Evolutionary conservation across 1,140 invertebrate species (phyloP).

Genomic region (Drosophila erecta): DNA sequence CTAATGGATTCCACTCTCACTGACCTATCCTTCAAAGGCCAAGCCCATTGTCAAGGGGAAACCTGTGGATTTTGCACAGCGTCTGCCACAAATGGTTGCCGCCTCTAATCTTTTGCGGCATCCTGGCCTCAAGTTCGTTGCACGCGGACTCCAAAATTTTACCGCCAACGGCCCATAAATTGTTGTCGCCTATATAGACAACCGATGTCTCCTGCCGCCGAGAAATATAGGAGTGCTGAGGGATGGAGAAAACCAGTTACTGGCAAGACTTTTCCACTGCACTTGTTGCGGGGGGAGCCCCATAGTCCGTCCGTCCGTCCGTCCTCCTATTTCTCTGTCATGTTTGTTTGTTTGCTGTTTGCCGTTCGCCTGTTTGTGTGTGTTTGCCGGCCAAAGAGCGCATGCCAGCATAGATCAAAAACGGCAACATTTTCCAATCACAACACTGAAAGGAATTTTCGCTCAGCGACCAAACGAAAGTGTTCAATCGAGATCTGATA

Average conservation of each 20-base stretch:
- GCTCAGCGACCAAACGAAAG: no score
- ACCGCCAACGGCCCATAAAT: constrained; percentile 74
- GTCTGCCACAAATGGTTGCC: constrained; percentile 53
- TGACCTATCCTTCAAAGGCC: background rate
- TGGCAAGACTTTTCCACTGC: constrained; percentile 72
- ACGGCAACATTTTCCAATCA: constrained; percentile 72
- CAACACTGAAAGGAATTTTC: background rate
- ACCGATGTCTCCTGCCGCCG: constrained; percentile 31
- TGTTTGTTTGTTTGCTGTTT: constrained; percentile 27
- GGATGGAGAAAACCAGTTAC: constrained; percentile 59
- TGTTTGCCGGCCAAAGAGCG: constrained; percentile 63
- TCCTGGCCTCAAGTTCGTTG: constrained; percentile 14
- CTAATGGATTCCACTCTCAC: background rate
- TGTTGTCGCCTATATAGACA: constrained; percentile 51
- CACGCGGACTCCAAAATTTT: constrained; percentile 55
- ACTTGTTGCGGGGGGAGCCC: constrained; percentile 59
- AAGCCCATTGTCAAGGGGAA: constrained; percentile 13
- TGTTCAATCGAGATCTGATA: no score
- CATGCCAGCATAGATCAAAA: constrained; percentile 81
- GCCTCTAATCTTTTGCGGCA: constrained; percentile 33
- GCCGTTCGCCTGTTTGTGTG: constrained; percentile 9
- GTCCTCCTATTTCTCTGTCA: constrained; percentile 21
- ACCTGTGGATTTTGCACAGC: constrained; percentile 17
- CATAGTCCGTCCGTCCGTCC: constrained; percentile 54
- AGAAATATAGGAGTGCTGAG: background rate